Evolutionary conservation across 2,888 invertebrate species (phyloP), one percentile per base, ranked within the genome.

Genomic region (Hyppa rectilinea): DNA sequence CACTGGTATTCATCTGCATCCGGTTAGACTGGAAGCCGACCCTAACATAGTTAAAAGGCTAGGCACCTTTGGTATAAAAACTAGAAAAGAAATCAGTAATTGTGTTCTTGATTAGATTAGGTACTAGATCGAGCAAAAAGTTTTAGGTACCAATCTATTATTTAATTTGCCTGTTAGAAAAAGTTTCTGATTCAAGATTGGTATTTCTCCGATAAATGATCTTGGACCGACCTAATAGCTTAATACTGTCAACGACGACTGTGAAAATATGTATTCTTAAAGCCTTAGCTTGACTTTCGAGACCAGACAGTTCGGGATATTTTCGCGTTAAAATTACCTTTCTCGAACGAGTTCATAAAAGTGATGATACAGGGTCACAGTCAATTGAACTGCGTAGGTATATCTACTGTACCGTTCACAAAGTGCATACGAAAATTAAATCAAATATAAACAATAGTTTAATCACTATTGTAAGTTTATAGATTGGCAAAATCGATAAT

Each of bases 91-190:
- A 45, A 47, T 38, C 29, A 70, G 3, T 17, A 14, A 29, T 56
- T 40, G 45, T 3, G 5, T 34, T 38, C 40, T 40, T 69, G 47
- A 56, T 69, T 50, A 49, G 55, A 60, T 53, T 43, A n/a, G 29
- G 29, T 69, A 29, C 58, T n/a, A 50, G 10, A 20, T 38, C 50
- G 2, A 12, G 56, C 36, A 43, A 71, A 61, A 63, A 63, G 9
- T 74, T 26, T 71, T 40, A n/a, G 20, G 1, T 12, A 23, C 17
- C 17, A 14, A 26, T 9, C n/a, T 29, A 29, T 29, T 23, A 49
- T 49, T 45, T 50, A 31, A 60, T 47, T 40, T 26, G 2, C 14
- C n/a, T 29, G 20, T 12, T 29, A 45, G n/a, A 50, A 47, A 71
- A 74, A 20, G 20, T n/a, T 5, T 56, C 40, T 56, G 10, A 34